phyloP scores from a whole-genome alignment of 1,140 invertebrate species.

The Pseudoatta argentina region DNA sequence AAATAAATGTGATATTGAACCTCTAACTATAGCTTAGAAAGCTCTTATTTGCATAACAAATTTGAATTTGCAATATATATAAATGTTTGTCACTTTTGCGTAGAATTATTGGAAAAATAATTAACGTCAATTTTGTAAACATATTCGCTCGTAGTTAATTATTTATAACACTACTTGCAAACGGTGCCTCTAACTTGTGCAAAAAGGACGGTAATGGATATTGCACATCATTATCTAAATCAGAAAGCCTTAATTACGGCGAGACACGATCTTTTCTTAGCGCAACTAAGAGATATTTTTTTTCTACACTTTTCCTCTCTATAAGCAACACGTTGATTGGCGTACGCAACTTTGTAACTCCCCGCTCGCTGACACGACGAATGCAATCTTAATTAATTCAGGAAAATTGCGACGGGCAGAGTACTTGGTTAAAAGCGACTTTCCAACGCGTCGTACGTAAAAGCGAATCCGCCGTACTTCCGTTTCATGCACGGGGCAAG shows the following conservation, averaged over 20 bases:
- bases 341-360: constrained; percentile 6
- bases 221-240: constrained; percentile 12
- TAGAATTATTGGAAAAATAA: neutral
- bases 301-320: constrained; percentile 2
- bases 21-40: neutral
- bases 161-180: neutral
- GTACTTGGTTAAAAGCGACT: constrained; percentile 48
- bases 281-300: neutral
- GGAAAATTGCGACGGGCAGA: constrained; percentile 42
- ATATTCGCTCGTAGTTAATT: neutral
- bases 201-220: neutral
- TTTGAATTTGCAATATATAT: constrained; percentile 2
- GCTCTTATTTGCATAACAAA: neutral
- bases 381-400: constrained; percentile 51
- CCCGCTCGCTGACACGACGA: neutral
- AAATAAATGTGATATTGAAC: constrained; percentile 16
- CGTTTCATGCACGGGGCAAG: constrained; percentile 58
- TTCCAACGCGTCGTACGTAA: constrained; percentile 40
- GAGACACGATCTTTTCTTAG: constrained; percentile 32
- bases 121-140: constrained; percentile 22
- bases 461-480: constrained; percentile 64
- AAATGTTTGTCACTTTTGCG: neutral
- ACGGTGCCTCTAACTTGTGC: neutral
- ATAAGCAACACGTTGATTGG: neutral
- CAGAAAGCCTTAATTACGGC: constrained; percentile 6